Percentiles rank a stretch among this genome's conserved stretches.
Evolutionary conservation across 2,113 vertebrate genomes (phyloP).

Genomic region (Chaenocephalus aceratus): DNA sequence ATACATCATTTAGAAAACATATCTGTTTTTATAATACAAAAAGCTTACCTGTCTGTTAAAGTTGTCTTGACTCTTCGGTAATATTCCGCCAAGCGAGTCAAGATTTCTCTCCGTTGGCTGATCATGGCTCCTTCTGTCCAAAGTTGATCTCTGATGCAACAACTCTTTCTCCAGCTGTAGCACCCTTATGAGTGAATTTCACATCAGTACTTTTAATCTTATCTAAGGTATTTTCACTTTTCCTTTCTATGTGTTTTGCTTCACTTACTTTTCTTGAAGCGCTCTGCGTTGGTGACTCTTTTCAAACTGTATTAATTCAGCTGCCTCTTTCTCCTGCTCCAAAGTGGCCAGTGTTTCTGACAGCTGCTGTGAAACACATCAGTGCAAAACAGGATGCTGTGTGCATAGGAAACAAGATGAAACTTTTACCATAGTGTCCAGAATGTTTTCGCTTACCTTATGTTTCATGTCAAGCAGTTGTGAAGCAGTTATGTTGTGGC

Average conservation of each 20-base stretch:
- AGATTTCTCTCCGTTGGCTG: not conserved
- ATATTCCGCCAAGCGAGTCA: slow-evolving; percentile 18
- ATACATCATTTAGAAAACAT: not conserved
- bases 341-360: slow-evolving; percentile 60
- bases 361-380: slow-evolving; percentile 66
- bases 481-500: slow-evolving; percentile 54
- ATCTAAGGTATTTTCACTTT: not conserved
- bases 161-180: slow-evolving; percentile 81
- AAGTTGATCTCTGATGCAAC: slow-evolving; percentile 65
- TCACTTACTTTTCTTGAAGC: slow-evolving; percentile 81
- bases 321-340: slow-evolving; percentile 71
- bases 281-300: slow-evolving; percentile 63
- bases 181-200: slow-evolving; percentile 70
- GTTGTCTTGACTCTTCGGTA: slow-evolving; percentile 58
- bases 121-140: slow-evolving; percentile 55
- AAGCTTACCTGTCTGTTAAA: slow-evolving; percentile 52
- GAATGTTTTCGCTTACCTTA: slow-evolving; percentile 62
- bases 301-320: slow-evolving; percentile 63
- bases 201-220: slow-evolving; percentile 11
- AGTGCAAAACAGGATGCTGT: not conserved
- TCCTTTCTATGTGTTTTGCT: not conserved
- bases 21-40: not conserved
- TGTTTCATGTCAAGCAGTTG: slow-evolving; percentile 76
- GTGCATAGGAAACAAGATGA: not conserved
- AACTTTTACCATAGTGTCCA: not conserved